Conservation (phyloP, 2,888 invertebrate species). For the Lasioglossum oenotherae region DNA sequence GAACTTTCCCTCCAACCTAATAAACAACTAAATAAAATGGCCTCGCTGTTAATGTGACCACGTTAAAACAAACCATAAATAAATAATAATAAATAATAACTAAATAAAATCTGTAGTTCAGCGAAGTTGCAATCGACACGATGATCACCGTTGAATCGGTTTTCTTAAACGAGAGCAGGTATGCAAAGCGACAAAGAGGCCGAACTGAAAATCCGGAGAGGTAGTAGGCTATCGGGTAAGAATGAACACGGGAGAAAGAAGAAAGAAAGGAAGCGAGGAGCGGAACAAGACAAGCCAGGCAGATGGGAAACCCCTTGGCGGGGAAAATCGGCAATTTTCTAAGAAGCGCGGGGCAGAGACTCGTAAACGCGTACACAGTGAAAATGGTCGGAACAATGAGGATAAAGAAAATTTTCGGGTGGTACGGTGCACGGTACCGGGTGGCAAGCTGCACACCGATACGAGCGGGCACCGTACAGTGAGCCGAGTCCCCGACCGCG, state of each 20-base stretch:
- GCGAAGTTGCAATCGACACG: constrained; percentile 14
- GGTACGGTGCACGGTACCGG: constrained; percentile 67
- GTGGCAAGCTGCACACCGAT: constrained; percentile 71
- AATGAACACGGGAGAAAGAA: constrained; percentile 23
- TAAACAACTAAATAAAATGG: not conserved
- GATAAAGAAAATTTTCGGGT: constrained; percentile 80
- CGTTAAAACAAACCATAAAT: no score
- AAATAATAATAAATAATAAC: no score
- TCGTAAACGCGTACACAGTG: constrained; percentile 60
- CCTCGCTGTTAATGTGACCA: no score
- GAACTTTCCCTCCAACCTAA: no score
- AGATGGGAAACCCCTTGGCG: constrained; percentile 47
- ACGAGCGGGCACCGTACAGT: constrained; percentile 48
- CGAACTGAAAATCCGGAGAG: constrained; percentile 48
- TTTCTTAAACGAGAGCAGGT: constrained; percentile 61
- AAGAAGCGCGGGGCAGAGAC: constrained; percentile 55
- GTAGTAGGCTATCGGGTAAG: constrained; percentile 39
- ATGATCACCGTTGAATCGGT: constrained; percentile 42
- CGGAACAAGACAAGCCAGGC: constrained; percentile 32
- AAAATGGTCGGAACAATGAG: constrained; percentile 77
- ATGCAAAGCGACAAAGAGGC: constrained; percentile 63
- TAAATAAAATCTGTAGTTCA: constrained; percentile 8
- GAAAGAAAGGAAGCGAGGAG: constrained; percentile 18
- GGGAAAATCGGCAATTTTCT: constrained; percentile 72
- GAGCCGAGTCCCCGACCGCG: constrained; percentile 27